Base-by-base conservation (phyloP, 2,888 invertebrate species). In the Idaea aversata region DNA sequence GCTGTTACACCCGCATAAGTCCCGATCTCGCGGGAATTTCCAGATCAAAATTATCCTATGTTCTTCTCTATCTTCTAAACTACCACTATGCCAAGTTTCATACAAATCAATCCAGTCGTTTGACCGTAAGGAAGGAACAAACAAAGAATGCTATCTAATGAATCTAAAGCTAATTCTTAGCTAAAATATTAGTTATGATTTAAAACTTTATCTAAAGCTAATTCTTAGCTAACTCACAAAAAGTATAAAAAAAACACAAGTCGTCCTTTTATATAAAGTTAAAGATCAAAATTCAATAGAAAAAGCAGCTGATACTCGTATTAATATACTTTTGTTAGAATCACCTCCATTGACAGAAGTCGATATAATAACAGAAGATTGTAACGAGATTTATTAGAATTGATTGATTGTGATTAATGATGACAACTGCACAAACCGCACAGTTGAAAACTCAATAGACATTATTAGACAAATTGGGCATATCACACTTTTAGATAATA, bases 391-490 rank as follows among this genome's bases (percentile, higher is more conserved):
- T 59, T 34, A 59, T 59, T 5, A 5, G 1, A 59, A 7, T 59
- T 10, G 34, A 59, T 59, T 59, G 59, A 59, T 59, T 59, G 59
- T 25, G 59, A 59, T 59, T 34, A 6, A 59, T 59, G 59, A 59
- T 59, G 58, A 58, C 58, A 58, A 58, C 16, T 16, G 58, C n/a
- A 58, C 58, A 58, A 58, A 58, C 6, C 58, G 58, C 58, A 58
- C 47, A 47, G 47, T 13, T 47, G 5, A 1, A 58, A 15, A 59
- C 15, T 15, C 58, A 59, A 16, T 59, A 16, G 58, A 59, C 10
- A 59, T 59, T 59, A 16, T 59, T 59, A 47, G 47, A 47, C 47
- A 47, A 47, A 47, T 47, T 47, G 47, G 0, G 13, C 47, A 59
- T 59, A 15, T 15, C 58, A 15, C 15, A 59, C 58, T 16, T 15